Conservation (phyloP, 2,797 vertebrate species). For the Malurus leucopterus region DNA sequence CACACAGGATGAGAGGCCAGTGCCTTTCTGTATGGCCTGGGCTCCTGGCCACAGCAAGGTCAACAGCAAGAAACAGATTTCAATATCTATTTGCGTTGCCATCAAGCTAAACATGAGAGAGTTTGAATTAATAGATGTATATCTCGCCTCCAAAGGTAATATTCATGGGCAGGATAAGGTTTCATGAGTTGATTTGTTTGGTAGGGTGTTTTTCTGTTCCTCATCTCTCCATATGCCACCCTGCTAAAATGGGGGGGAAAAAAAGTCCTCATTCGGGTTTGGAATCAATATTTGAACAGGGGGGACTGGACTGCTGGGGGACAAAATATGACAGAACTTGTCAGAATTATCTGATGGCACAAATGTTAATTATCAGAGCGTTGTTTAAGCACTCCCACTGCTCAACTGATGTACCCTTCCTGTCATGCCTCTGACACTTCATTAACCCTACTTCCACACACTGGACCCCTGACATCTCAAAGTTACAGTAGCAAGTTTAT, state of each 20-base stretch:
- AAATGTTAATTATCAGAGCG: background rate
- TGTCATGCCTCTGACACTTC: background rate
- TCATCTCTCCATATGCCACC: background rate
- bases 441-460: background rate
- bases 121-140: background rate
- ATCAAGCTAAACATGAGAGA: background rate
- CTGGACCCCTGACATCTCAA: background rate
- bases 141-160: background rate
- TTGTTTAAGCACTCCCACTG: background rate
- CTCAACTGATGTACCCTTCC: background rate
- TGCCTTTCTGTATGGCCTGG: background rate
- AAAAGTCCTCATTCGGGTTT: background rate
- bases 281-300: background rate
- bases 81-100: background rate
- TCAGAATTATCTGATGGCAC: background rate
- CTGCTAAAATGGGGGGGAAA: accelerated
- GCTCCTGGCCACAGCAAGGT: background rate
- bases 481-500: background rate
- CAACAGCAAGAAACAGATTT: background rate
- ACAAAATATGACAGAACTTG: background rate
- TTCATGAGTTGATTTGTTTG: background rate
- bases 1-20: accelerated
- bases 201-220: background rate
- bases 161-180: background rate
- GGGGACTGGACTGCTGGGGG: accelerated